Evolutionary conservation across 2,113 vertebrate species (phyloP), one percentile per base, ranked within the genome.

Genomic region (Syngnathus typhle): DNA sequence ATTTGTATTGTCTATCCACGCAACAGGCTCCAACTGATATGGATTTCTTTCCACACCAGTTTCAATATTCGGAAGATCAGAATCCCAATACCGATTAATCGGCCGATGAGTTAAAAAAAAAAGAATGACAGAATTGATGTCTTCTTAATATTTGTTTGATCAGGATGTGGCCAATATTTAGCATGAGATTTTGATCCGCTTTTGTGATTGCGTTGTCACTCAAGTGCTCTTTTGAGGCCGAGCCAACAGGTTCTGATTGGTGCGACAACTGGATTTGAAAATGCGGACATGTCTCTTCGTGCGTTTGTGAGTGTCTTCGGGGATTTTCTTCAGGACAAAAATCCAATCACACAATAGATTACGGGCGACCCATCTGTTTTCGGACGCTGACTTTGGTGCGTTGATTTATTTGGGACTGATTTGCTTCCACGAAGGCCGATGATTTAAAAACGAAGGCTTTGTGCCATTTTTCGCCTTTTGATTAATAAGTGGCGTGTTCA

Each of bases 301-400:
- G 69, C 65, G 56, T 37, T 7, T 59, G 56, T 4, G 38, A 4
- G 44, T 3, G 11, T 23, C 0, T 27, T 27, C 15, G 27, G 55
- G 79, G 79, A 74, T 78, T 81, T 76, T 81, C 46, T 69, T 73
- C 44, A 39, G 67, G 68, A 70, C 77, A 73, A 60, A 75, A 79
- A 83, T 83, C 74, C 68, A 75, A 69, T 87, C 77, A 72, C 47
- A 56, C 60, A 76, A 55, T 64, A 81, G 75, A 84, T 84, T 79
- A 81, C 64, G 71, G 60, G 19, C 58, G 4, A 60, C 60, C 56
- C 72, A 79, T 77, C 79, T 79, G 77, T 39, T 72, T 67, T 0
- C 49, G 44, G 74, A 64, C 36, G 6, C 56, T 43, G 71, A 62
- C 19, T 19, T 41, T 51, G 32, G 8, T 19, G 36, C 19, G 61